Conservation (phyloP, 1,140 invertebrate genomes). For the Diabrotica undecimpunctata region DNA sequence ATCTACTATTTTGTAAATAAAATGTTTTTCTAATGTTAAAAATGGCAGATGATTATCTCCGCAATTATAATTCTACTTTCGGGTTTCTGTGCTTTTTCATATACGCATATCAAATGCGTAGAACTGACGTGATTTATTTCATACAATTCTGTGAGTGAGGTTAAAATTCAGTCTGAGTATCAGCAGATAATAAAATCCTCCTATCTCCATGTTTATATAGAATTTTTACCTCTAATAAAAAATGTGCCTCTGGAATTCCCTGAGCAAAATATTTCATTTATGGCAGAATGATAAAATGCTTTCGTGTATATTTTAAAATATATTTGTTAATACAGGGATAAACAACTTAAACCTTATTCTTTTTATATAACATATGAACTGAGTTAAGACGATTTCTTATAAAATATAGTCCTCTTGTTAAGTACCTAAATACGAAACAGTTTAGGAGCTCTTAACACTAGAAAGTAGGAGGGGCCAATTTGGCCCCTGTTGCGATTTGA, state of each 20-base stretch:
- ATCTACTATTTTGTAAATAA: too few relatives aligned
- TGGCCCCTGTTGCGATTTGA: too few relatives aligned
- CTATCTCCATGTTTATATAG: slow-evolving; percentile 1
- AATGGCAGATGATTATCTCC: not conserved
- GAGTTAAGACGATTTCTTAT: too few relatives aligned
- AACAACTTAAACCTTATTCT: too few relatives aligned
- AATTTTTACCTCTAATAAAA: not conserved
- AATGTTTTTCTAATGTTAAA: not conserved
- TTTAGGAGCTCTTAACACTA: too few relatives aligned
- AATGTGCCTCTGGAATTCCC: slow-evolving; percentile 1
- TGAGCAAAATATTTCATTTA: not conserved
- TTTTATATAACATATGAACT: too few relatives aligned
- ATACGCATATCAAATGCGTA: not conserved
- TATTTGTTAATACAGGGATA: too few relatives aligned
- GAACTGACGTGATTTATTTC: not conserved
- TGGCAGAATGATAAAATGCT: not conserved
- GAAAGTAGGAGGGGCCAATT: too few relatives aligned
- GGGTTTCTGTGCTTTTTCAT: not conserved
- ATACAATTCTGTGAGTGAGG: not conserved
- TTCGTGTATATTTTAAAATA: not conserved
- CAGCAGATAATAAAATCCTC: slow-evolving; percentile 2
- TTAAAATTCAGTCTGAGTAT: slow-evolving; percentile 2
- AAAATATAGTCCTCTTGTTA: too few relatives aligned
- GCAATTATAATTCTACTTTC: not conserved
- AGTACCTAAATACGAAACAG: too few relatives aligned